Percentiles rank a stretch among this genome's conserved stretches.
Evolutionary conservation across 2,113 vertebrate species (phyloP).

Genomic region (Peromyscus leucopus): DNA sequence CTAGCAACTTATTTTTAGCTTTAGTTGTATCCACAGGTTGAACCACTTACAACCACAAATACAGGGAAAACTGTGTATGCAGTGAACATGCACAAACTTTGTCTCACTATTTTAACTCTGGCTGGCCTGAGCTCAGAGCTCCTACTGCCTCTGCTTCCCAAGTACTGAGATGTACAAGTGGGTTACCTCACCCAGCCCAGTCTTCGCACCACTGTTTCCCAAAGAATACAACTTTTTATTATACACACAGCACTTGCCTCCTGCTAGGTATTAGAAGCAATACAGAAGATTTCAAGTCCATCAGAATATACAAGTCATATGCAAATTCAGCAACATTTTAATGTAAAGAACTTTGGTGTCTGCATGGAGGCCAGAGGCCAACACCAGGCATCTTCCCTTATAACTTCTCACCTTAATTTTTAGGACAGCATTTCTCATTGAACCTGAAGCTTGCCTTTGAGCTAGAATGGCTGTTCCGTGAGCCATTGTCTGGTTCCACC

Average conservation of each 20-base stretch:
- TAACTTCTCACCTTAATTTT: not conserved
- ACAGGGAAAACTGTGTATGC: not conserved
- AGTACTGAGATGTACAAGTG: not conserved
- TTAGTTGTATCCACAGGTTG: not conserved
- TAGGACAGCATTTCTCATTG: not conserved
- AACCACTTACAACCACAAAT: not conserved
- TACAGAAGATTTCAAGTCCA: not conserved
- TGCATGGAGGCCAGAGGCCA: not conserved
- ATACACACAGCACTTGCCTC: not conserved
- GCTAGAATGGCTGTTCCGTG: not conserved
- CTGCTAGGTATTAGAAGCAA: not conserved
- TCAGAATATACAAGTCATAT: not conserved
- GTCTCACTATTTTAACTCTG: not conserved
- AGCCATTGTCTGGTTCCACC: not conserved
- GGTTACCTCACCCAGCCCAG: not conserved
- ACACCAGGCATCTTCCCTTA: no score
- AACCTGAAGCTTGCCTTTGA: not conserved
- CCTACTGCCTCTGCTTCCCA: not conserved
- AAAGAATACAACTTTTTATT: not conserved
- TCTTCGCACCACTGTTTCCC: not conserved
- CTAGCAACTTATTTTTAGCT: conserved; percentile 24
- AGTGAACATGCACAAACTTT: not conserved
- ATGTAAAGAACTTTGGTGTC: no score
- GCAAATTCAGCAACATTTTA: not conserved
- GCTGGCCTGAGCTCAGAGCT: not conserved